Conservation (phyloP, 2,888 invertebrate genomes). For the Euzetes globulus region DNA sequence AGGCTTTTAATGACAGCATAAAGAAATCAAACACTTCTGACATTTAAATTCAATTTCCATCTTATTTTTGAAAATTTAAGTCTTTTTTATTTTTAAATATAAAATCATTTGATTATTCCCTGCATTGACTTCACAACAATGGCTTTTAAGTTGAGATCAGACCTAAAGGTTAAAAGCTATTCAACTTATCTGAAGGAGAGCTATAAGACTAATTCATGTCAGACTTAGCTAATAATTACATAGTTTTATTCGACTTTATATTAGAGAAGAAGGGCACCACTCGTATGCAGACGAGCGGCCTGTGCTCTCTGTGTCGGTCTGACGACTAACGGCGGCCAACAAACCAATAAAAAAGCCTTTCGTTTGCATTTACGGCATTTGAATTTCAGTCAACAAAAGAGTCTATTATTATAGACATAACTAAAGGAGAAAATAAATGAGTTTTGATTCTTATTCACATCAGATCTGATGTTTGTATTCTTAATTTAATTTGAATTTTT, state of each 20-base stretch:
- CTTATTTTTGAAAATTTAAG: too few relatives aligned
- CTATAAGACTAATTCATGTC: constrained; percentile 25
- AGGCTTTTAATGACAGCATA: too few relatives aligned
- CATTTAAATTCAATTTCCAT: too few relatives aligned
- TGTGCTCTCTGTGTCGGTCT: background rate
- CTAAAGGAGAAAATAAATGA: background rate
- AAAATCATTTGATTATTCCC: too few relatives aligned
- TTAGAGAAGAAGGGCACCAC: background rate
- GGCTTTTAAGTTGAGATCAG: constrained; percentile 8
- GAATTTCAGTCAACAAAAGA: background rate
- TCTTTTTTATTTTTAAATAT: too few relatives aligned
- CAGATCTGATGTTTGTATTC: too few relatives aligned
- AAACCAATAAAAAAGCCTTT: constrained; percentile 14
- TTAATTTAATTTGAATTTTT: too few relatives aligned
- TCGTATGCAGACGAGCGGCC: background rate
- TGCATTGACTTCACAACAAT: background rate
- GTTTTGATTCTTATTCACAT: too few relatives aligned
- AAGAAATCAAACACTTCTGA: too few relatives aligned
- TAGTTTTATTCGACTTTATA: background rate
- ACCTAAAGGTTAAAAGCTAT: constrained; percentile 24
- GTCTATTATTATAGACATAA: constrained; percentile 4
- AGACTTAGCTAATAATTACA: constrained; percentile 23
- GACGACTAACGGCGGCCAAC: background rate
- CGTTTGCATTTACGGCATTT: background rate
- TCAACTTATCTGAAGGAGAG: background rate